These are phyloP conservation scores for Scortum barcoo DNA, from an alignment of 2,113 vertebrate genomes.

Conservation along the genomic window DNA sequence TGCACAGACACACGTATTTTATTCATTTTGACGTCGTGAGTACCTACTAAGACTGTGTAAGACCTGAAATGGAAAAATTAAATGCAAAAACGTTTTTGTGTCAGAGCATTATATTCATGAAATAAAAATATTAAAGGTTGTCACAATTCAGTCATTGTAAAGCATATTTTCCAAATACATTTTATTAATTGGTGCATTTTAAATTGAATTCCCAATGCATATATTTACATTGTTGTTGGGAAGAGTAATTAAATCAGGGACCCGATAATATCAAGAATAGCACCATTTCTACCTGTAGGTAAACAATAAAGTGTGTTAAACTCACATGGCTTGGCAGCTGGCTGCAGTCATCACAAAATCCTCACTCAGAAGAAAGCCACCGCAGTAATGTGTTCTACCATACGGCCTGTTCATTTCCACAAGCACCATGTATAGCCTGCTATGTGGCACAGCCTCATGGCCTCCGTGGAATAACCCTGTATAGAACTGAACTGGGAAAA, in stretches of 20 bases:
- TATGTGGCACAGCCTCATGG: slow-evolving; percentile 37
- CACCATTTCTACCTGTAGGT: no score
- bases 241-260: no score
- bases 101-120: not conserved
- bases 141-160: no score
- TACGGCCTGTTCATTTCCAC: accelerated
- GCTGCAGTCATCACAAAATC: slow-evolving; percentile 79
- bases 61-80: slow-evolving; percentile 18
- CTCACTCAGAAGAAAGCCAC: slow-evolving; percentile 72
- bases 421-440: slow-evolving; percentile 74
- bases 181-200: not conserved
- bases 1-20: not conserved
- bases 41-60: slow-evolving; percentile 19
- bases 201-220: not conserved
- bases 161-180: not conserved
- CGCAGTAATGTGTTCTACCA: not conserved
- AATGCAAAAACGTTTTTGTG: not conserved
- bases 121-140: no score
- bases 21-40: not conserved
- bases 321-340: slow-evolving; percentile 69
- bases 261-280: not conserved
- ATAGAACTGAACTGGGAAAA: slow-evolving; percentile 18
- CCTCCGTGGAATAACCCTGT: slow-evolving; percentile 60
- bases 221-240: not conserved
- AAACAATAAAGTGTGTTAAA: not conserved